Conservation (phyloP, 2,888 invertebrate species). For the Cantharis flavilabris region DNA sequence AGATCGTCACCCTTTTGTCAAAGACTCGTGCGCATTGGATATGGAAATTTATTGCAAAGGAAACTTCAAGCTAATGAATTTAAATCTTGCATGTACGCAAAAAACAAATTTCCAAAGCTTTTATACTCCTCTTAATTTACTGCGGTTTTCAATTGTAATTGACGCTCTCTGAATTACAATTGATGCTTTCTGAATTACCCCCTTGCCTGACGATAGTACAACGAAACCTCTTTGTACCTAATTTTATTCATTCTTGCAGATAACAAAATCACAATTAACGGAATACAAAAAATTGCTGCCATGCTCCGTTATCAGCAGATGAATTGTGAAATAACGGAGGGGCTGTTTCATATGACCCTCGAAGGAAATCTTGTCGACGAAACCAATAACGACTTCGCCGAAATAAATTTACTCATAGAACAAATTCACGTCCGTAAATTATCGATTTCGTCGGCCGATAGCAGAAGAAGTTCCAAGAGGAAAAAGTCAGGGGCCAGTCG, state of each 20-base stretch:
- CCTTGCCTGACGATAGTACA: not conserved
- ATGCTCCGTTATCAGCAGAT: constrained; percentile 42
- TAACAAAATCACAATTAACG: constrained; percentile 40
- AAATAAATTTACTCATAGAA: constrained; percentile 13
- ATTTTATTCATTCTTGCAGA: constrained; percentile 32
- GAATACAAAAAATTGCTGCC: constrained; percentile 34
- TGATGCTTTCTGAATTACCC: no score
- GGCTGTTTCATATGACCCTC: constrained; percentile 36
- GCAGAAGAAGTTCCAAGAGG: not conserved
- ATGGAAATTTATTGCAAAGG: constrained; percentile 45
- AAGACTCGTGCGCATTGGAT: constrained; percentile 42
- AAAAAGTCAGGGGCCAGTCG: constrained; percentile 5
- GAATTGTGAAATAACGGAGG: constrained; percentile 2
- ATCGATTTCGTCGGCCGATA: not conserved
- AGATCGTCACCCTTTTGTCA: constrained; percentile 46
- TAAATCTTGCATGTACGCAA: constrained; percentile 50
- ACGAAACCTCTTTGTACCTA: not conserved
- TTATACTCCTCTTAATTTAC: no score
- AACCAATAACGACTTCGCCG: constrained; percentile 11
- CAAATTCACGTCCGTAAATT: not conserved
- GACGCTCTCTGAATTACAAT: no score
- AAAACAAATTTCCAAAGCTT: not conserved
- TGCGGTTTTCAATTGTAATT: no score
- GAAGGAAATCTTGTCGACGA: constrained; percentile 29
- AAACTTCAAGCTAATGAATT: constrained; percentile 46